Conservation (phyloP, 2,113 vertebrate genomes). For the Geococcyx californianus region DNA sequence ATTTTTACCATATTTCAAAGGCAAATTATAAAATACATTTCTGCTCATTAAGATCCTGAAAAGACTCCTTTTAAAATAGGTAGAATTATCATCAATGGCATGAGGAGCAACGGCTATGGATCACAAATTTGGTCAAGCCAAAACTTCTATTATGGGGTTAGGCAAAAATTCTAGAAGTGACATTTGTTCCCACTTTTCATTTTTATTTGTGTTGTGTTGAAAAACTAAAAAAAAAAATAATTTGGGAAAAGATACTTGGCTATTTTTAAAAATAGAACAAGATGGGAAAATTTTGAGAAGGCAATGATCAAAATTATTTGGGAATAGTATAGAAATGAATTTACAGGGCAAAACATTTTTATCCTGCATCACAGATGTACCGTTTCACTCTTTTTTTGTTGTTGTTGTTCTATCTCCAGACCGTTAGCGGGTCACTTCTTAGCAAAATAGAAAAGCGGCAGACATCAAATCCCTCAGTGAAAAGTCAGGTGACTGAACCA, state of each 20-base stretch:
- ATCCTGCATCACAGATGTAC: not conserved
- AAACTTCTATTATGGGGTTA: not conserved
- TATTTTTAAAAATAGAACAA: not conserved
- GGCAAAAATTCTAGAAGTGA: not conserved
- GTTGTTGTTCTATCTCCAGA: not conserved
- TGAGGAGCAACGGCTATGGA: not conserved
- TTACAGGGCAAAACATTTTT: not conserved
- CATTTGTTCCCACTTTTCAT: not conserved
- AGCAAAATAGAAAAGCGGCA: not conserved
- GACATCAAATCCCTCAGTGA: not conserved
- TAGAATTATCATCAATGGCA: not conserved
- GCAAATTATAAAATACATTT: not conserved
- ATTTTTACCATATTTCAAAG: not conserved
- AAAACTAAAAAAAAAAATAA: not conserved
- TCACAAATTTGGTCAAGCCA: not conserved
- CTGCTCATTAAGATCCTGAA: not conserved
- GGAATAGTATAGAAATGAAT: not conserved
- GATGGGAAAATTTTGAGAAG: not conserved
- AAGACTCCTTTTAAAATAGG: not conserved
- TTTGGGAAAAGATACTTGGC: not conserved
- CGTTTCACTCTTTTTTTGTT: not conserved
- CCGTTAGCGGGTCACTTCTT: not conserved
- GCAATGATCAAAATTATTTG: not conserved
- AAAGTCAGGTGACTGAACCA: not conserved
- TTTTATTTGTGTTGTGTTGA: not conserved